Evolutionary conservation across 2,113 vertebrate species (phyloP).

Genomic region (Hypocryptadius cinnamomeus): DNA sequence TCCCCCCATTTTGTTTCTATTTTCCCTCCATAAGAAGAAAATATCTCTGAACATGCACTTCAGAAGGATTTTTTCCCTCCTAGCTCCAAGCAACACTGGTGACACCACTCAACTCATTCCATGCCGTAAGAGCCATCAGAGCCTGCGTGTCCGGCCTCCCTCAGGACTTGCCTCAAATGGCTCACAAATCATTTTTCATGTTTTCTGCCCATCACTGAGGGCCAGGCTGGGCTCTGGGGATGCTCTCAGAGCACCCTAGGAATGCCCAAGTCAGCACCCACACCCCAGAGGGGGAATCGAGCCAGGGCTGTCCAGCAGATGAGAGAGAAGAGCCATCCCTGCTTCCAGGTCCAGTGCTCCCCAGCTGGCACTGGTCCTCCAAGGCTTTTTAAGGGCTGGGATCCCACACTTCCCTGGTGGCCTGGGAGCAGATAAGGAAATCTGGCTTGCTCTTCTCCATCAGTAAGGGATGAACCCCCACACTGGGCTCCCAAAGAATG

Average conservation of each 20-base stretch:
- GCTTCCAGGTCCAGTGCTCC: background rate
- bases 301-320: background rate
- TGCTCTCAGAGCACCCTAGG: background rate
- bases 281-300: background rate
- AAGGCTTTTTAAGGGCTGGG: background rate
- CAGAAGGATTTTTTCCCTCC: conserved; percentile 18
- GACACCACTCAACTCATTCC: conserved; percentile 23
- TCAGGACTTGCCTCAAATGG: background rate
- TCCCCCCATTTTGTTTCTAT: conserved; percentile 57
- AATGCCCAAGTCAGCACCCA: accelerated
- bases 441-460: background rate
- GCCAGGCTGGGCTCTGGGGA: background rate
- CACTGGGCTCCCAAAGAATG: background rate
- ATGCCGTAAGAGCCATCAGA: background rate
- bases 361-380: background rate
- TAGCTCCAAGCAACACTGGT: conserved; percentile 52
- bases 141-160: background rate
- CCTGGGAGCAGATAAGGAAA: background rate
- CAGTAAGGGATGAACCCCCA: background rate
- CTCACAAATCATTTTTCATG: background rate
- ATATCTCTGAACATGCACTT: conserved; percentile 46
- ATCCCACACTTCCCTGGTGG: background rate
- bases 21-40: conserved; percentile 50
- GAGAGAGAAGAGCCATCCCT: background rate
- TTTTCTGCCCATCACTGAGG: background rate